Evolutionary conservation across 2,797 vertebrate species (phyloP).

Genomic region (Microctenopoma stevenorrisi): DNA sequence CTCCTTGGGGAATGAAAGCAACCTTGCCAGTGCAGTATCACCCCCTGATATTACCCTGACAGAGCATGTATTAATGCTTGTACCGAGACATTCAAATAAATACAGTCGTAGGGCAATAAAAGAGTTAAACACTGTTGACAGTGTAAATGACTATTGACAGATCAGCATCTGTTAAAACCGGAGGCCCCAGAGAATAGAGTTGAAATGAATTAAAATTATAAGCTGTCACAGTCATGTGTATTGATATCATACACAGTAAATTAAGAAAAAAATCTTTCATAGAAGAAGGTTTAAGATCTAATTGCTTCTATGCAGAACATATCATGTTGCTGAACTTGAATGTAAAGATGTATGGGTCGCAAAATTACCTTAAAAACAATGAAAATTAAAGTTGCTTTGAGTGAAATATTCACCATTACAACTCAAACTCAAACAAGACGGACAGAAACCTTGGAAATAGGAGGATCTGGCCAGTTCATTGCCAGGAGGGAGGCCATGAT

Average conservation of each 20-base stretch:
- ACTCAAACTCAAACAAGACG: not conserved
- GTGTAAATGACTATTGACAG: constrained; percentile 29
- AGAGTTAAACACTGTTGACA: constrained; percentile 41
- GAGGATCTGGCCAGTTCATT: not conserved
- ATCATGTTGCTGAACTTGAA: too few species aligned
- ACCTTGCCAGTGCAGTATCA: constrained; percentile 35
- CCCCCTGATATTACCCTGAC: constrained; percentile 56
- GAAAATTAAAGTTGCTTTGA: constrained; percentile 2
- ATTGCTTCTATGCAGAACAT: not conserved
- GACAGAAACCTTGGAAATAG: not conserved
- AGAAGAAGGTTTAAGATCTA: not conserved
- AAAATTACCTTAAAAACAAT: too few species aligned
- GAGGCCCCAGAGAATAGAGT: constrained; percentile 10
- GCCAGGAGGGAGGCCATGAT: constrained; percentile 1
- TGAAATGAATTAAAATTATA: constrained; percentile 24
- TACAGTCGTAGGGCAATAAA: constrained; percentile 31
- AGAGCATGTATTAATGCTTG: constrained; percentile 39
- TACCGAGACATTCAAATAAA: constrained; percentile 42
- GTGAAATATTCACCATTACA: not conserved
- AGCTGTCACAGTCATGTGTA: not conserved
- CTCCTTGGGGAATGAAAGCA: constrained; percentile 34
- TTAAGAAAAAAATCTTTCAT: not conserved
- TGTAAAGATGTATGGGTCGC: too few species aligned
- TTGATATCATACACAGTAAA: not conserved
- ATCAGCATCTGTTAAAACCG: constrained; percentile 22